Base-by-base conservation (phyloP, 2,797 vertebrate genomes). In the Pelodytes ibericus region DNA sequence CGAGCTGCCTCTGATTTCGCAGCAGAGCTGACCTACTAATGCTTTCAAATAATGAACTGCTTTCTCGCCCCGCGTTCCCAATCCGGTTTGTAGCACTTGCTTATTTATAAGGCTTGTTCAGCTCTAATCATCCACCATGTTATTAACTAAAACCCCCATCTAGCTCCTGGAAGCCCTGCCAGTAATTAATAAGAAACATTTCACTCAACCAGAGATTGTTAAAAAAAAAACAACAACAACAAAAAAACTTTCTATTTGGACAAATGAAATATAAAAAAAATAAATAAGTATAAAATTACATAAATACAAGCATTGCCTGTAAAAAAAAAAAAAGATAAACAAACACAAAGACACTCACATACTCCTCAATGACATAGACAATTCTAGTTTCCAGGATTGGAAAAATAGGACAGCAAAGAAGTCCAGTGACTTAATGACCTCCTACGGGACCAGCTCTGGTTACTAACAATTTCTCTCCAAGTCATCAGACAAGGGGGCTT, bases 341-440 rank as follows among this genome's bases (percentile, higher is more conserved):
- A 36, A 1, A 0, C 41, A 16, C 60, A 4, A 65, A 7, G 0
- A n/a, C 20, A 0, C 26, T 61, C 65, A 31, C 44, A 71, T 27
- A 58, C 29, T 53, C 56, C 62, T 62, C 41, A 57, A 39, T 66
- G 70, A 8, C 69, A 62, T 69, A 0, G 62, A 16, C 74, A 36
- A 24, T n/a, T n/a, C 65, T 25, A 44, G 6, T 84, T 83, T 86
- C 85, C 86, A 87, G 88, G 91, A 88, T 89, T 87, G 87, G 83
- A 81, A 87, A 87, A 89, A 88, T 89, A 84, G 86, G 87, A 84
- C 77, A 71, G 80, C 74, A 87, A 79, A 84, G 80, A 89, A 86
- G 88, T 82, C 87, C 89, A 88, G 89, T 84, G 89, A 80, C 85
- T 92, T 93, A 91, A 93, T 90, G 90, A 93, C 89, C 80, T 90